Percentiles rank a stretch among this genome's conserved stretches.
Evolutionary conservation across 2,888 invertebrate species (phyloP).

Genomic region (Erebia aethiops): DNA sequence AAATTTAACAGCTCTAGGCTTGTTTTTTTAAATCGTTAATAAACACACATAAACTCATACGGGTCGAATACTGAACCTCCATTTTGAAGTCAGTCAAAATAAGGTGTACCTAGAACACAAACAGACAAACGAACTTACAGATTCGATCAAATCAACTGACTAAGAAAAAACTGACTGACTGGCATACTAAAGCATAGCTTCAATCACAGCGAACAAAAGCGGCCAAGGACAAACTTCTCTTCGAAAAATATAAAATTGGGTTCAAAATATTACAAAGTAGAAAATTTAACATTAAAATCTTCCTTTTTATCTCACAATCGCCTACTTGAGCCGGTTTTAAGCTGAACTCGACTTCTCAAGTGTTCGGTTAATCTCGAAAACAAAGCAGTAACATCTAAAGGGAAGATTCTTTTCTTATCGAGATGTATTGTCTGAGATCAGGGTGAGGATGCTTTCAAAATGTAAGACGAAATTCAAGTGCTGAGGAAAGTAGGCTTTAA

Average conservation of each 20-base stretch:
- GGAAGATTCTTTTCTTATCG: constrained; percentile 29
- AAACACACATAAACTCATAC: no score
- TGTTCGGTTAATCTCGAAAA: constrained; percentile 39
- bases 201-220: neutral
- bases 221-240: neutral
- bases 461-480: constrained; percentile 14
- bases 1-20: no score
- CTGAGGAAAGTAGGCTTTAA: neutral
- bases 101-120: no score
- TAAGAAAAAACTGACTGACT: no score
- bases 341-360: constrained; percentile 26
- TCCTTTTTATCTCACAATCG: constrained; percentile 38
- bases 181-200: no score
- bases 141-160: no score
- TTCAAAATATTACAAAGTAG: constrained; percentile 12
- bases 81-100: no score
- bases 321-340: constrained; percentile 31
- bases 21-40: no score
- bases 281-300: constrained; percentile 31
- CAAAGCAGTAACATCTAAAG: constrained; percentile 33
- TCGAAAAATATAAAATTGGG: neutral
- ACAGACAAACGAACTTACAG: no score
- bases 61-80: no score
- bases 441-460: constrained; percentile 5
- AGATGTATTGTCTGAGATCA: constrained; percentile 30